Evolutionary conservation across 1,140 invertebrate species (phyloP).

Genomic region (Stenopsyche tienmushanensis): DNA sequence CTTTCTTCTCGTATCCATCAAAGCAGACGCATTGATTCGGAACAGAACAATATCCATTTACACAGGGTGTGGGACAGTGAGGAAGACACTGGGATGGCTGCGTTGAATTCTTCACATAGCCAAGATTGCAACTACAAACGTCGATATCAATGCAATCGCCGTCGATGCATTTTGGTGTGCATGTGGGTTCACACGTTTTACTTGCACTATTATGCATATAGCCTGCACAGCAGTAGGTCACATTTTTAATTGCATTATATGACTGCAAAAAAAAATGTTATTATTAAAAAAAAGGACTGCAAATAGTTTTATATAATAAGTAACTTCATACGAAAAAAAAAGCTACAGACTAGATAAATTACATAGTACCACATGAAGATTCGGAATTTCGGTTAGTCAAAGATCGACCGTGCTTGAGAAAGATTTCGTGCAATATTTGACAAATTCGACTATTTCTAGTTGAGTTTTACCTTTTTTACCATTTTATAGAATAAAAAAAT

Average conservation of each 20-base stretch:
- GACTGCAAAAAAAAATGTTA: slow-evolving; percentile 3
- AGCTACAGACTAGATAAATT: too few species aligned
- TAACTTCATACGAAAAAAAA: too few species aligned
- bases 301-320: too few species aligned
- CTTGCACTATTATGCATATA: slow-evolving; percentile 26
- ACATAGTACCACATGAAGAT: too few species aligned
- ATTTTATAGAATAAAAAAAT: too few species aligned
- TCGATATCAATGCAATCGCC: slow-evolving; percentile 57
- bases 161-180: slow-evolving; percentile 52
- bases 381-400: too few species aligned
- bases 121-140: slow-evolving; percentile 51
- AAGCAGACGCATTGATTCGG: slow-evolving; percentile 48
- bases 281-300: too few species aligned
- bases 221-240: slow-evolving; percentile 21
- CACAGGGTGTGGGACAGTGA: slow-evolving; percentile 49
- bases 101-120: slow-evolving; percentile 44
- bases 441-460: too few species aligned
- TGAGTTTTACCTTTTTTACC: too few species aligned
- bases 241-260: background rate
- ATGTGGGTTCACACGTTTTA: slow-evolving; percentile 52
- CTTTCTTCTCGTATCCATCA: slow-evolving; percentile 44
- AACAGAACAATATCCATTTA: slow-evolving; percentile 51
- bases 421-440: too few species aligned
- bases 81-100: slow-evolving; percentile 47
- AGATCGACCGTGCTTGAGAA: too few species aligned